Percentiles rank a stretch among this genome's conserved stretches.
phyloP scores from a whole-genome alignment of 2,797 vertebrate species.

The Chiroxiphia lanceolata region DNA sequence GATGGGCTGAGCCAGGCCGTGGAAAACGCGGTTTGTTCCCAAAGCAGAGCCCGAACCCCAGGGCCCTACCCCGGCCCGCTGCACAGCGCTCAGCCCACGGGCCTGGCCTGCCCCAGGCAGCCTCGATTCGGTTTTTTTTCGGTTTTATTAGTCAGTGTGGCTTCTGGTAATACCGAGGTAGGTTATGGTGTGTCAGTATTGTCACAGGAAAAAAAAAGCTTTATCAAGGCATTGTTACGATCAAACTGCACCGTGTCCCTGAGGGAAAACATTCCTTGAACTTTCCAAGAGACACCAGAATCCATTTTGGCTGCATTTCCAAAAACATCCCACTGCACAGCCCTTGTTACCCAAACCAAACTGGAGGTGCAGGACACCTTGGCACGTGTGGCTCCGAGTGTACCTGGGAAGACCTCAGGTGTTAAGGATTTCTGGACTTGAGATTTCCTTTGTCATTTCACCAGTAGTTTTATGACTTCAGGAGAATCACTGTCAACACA shows the following conservation, averaged over 20 bases:
- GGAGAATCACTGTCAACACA: background rate
- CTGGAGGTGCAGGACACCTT: fast-evolving
- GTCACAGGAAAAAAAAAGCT: fast-evolving
- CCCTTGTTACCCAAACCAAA: fast-evolving
- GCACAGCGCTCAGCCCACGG: fast-evolving
- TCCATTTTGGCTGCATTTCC: background rate
- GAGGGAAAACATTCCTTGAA: background rate
- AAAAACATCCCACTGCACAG: background rate
- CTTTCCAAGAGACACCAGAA: background rate
- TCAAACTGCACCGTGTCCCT: fast-evolving
- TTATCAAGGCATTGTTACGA: background rate
- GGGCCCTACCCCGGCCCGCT: background rate
- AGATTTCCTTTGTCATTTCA: background rate
- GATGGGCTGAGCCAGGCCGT: fast-evolving
- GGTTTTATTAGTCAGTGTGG: background rate
- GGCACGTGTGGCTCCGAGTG: background rate
- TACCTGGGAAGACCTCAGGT: background rate
- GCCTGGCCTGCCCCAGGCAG: background rate
- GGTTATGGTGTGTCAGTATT: too few species aligned
- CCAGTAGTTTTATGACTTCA: background rate
- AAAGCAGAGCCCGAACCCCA: fast-evolving
- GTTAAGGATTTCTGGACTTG: fast-evolving
- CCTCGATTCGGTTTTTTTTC: background rate
- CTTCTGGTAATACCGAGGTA: background rate
- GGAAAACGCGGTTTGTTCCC: fast-evolving